Percentiles rank a stretch among this genome's conserved stretches.
These are phyloP conservation scores for Cyprinodon tularosa DNA, from an alignment of 2,113 vertebrate species.

Conservation along the genomic window DNA sequence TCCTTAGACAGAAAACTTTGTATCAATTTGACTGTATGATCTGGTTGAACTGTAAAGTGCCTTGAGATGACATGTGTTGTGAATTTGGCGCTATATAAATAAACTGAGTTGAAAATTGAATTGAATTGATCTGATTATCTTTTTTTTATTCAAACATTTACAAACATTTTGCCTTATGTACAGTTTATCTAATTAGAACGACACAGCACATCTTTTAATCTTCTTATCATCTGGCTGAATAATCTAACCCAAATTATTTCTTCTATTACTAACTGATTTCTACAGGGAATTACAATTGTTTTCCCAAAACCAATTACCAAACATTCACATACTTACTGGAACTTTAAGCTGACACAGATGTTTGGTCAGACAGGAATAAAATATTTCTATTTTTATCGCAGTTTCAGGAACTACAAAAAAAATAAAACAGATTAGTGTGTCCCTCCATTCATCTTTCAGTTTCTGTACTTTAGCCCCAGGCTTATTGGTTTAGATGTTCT, in stretches of 20 bases:
- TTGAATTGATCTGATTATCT: neutral
- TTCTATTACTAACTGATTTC: neutral
- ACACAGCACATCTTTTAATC: neutral
- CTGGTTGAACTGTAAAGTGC: no score
- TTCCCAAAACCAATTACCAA: neutral
- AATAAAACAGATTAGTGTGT: neutral
- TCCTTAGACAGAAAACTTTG: no score
- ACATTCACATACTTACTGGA: neutral
- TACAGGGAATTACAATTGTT: neutral
- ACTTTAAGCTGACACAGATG: neutral
- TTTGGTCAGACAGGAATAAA: neutral
- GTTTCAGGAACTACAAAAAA: neutral
- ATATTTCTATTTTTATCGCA: neutral
- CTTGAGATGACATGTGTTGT: no score
- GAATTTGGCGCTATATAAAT: no score
- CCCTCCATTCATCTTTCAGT: neutral
- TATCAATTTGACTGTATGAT: no score
- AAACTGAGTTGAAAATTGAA: no score
- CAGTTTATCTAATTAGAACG: no score
- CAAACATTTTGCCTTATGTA: neutral
- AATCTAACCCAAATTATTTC: neutral
- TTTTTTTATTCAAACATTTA: neutral
- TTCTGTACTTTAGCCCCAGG: neutral
- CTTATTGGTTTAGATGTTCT: neutral
- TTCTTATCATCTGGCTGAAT: neutral